These are phyloP conservation scores for Malacoctenus gilli DNA, from an alignment of 2,797 vertebrate genomes.

Conservation along the genomic window DNA sequence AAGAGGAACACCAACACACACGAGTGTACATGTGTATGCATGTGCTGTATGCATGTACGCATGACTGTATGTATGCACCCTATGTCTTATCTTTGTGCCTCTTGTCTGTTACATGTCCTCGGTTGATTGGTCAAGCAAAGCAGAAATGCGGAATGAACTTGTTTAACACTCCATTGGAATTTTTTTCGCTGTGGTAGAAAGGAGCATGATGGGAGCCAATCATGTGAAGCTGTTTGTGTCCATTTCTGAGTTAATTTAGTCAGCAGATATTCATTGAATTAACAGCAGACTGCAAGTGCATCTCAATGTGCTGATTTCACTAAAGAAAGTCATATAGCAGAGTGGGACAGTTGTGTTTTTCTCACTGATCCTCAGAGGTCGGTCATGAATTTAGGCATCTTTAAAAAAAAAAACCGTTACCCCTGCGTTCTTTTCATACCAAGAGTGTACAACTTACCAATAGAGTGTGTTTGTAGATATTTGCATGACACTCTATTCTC, in stretches of 20 bases:
- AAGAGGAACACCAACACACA: slow-evolving; percentile 79
- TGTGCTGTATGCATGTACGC: slow-evolving; percentile 48
- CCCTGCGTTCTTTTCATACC: too few species aligned
- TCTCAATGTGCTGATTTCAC: slow-evolving; percentile 11
- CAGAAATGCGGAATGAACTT: slow-evolving; percentile 32
- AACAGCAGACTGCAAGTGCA: slow-evolving; percentile 12
- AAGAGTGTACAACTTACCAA: slow-evolving; percentile 4
- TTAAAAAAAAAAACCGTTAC: too few species aligned
- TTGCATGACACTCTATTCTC: slow-evolving; percentile 42
- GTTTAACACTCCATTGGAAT: slow-evolving; percentile 83
- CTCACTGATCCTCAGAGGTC: too few species aligned
- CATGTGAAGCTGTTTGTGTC: slow-evolving; percentile 39
- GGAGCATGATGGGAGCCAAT: slow-evolving; percentile 60
- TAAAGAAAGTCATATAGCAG: too few species aligned
- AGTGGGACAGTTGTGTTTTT: too few species aligned
- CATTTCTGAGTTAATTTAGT: slow-evolving; percentile 37
- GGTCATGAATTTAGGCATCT: too few species aligned
- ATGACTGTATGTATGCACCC: slow-evolving; percentile 46
- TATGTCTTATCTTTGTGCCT: slow-evolving; percentile 73
- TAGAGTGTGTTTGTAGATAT: slow-evolving; percentile 37
- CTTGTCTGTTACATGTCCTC: slow-evolving; percentile 70
- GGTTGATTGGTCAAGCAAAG: slow-evolving; percentile 83
- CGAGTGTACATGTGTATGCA: slow-evolving; percentile 67
- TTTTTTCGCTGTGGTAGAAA: slow-evolving; percentile 72
- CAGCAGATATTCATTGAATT: slow-evolving; percentile 22